These are phyloP conservation scores for Capitulum mitella DNA, from an alignment of 2,888 invertebrate species.

Conservation along the genomic window DNA sequence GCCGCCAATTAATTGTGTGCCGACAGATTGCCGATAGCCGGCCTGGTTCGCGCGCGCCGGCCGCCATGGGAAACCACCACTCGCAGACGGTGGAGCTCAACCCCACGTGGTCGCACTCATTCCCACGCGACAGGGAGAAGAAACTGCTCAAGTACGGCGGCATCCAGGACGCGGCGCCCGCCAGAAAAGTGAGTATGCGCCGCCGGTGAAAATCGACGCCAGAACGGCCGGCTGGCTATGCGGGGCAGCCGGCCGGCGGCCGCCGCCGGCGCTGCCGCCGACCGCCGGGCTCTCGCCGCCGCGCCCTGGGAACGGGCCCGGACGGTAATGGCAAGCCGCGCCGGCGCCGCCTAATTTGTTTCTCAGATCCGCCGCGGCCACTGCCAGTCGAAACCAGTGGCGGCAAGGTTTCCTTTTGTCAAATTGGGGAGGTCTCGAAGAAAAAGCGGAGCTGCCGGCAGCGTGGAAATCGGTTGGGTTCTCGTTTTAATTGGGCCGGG, in stretches of 20 bases:
- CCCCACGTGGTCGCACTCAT: slow-evolving; percentile 13
- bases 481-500: too few relatives aligned
- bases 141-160: slow-evolving; percentile 10
- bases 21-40: too few relatives aligned
- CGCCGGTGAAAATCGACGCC: not conserved
- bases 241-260: not conserved
- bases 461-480: not conserved
- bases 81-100: slow-evolving; percentile 32
- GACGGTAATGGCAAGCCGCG: not conserved
- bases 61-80: slow-evolving; percentile 35
- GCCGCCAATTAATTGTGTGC: too few relatives aligned
- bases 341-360: not conserved
- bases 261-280: too few relatives aligned
- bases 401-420: not conserved
- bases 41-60: not conserved
- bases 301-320: slow-evolving; percentile 7
- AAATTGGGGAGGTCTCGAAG: not conserved
- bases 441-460: not conserved
- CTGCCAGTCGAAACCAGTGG: not conserved
- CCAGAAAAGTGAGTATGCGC: not conserved
- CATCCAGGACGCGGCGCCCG: slow-evolving; percentile 1
- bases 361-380: too few relatives aligned
- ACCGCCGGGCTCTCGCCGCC: too few relatives aligned
- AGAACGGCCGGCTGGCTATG: not conserved
- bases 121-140: not conserved